Conservation (phyloP, 2,888 invertebrate species). For the Flabesymbios commensalis region DNA sequence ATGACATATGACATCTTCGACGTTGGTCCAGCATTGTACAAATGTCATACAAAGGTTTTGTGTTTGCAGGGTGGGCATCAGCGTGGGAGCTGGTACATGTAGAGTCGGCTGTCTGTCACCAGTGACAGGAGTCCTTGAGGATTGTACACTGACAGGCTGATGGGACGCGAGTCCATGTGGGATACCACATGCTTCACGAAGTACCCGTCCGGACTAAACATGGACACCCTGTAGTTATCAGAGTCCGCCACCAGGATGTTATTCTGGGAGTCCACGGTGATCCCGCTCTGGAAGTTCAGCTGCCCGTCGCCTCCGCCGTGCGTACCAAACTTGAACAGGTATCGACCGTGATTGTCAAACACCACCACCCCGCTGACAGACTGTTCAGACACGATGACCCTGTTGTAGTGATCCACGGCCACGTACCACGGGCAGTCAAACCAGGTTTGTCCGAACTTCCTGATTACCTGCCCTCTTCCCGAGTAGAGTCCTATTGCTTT, state of each 20-base stretch:
- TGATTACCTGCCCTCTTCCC: not conserved
- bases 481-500: not conserved
- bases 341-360: slow-evolving; percentile 1
- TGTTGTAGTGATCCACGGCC: not conserved
- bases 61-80: too few species aligned
- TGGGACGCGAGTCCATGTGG: not conserved
- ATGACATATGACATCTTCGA: too few species aligned
- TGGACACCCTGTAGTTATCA: not conserved
- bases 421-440: slow-evolving; percentile 10
- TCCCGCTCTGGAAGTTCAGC: not conserved
- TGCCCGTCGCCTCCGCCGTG: not conserved
- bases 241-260: slow-evolving; percentile 8
- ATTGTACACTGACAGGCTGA: not conserved
- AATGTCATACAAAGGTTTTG: too few species aligned
- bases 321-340: not conserved
- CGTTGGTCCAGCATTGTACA: too few species aligned
- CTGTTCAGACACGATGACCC: slow-evolving; percentile 3
- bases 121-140: not conserved
- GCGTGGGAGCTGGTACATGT: not conserved
- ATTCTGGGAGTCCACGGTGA: slow-evolving; percentile 2
- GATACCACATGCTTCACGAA: slow-evolving; percentile 2
- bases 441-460: not conserved
- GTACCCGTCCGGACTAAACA: slow-evolving; percentile 1
- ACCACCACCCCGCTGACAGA: not conserved
- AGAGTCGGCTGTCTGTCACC: not conserved